Percentiles rank a stretch among this genome's conserved stretches.
phyloP scores from a whole-genome alignment of 2,113 vertebrate genomes.

The Shinisaurus crocodilurus region DNA sequence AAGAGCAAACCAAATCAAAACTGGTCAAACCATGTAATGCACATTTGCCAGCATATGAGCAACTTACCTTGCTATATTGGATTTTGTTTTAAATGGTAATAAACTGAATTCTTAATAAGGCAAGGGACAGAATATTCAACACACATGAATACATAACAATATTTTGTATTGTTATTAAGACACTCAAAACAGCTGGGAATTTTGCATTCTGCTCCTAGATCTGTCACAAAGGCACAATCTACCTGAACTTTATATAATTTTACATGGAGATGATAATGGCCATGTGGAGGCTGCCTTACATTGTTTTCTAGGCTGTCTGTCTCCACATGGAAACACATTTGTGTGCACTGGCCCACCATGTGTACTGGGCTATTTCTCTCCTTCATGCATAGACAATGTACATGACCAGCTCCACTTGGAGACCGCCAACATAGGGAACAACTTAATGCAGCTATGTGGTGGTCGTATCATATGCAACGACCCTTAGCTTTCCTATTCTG shows the following conservation, averaged over 20 bases:
- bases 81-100: background rate
- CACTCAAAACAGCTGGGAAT: background rate
- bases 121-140: background rate
- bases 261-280: background rate
- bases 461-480: background rate
- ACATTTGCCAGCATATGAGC: background rate
- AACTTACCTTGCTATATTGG: background rate
- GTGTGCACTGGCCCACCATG: background rate
- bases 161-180: background rate
- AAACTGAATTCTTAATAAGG: background rate
- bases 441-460: background rate
- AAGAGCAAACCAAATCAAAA: background rate
- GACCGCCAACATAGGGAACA: background rate
- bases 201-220: background rate
- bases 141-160: background rate
- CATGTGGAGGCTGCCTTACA: background rate
- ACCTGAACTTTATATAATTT: background rate
- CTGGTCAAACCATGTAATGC: background rate
- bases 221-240: background rate
- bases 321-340: background rate
- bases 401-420: background rate
- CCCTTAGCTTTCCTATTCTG: slow-evolving; percentile 12
- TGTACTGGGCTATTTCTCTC: background rate
- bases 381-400: background rate
- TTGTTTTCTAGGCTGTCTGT: background rate